Base-by-base conservation (phyloP, 2,113 vertebrate species). In the Pantherophis guttatus region DNA sequence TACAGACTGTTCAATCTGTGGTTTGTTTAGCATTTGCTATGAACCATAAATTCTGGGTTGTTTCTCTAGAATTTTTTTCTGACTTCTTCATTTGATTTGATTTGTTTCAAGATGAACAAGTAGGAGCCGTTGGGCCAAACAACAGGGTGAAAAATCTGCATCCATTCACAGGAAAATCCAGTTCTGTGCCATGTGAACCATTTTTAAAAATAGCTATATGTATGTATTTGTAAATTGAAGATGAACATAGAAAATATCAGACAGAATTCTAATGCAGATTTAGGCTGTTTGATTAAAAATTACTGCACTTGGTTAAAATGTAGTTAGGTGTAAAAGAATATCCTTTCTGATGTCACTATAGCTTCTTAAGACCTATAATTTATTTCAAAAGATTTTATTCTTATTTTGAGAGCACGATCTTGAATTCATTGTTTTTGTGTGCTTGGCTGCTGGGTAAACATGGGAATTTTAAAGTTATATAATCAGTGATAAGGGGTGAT, bases 301-400 rank as follows among this genome's bases (percentile, higher is more conserved):
- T 94, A 95, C 0, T 58, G 92, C 88, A 92, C 92, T 95, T 94
- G 94, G 90, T 88, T 93, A 88, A 96, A 96, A 95, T 95, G 95
- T 94, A 96, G 94, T 95, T 57, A 94, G 81, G 2, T 94, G 33
- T 88, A 81, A 75, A 92, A 94, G 13, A 75, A 88, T 24, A 86
- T 94, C 7, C 90, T 89, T 93, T 89, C 89, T 94, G 85, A 92
- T 91, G 91, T 89, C 95, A 92, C 86, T 92, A 53, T 53, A 94
- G 91, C 94, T 89, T 8, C 29, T 94, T 93, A 92, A 93, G 91
- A 89, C 33, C 93, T 86, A 94, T 93, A 91, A 96, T 96, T 94
- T 93, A 93, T 85, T 94, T 44, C 94, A 52, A 2, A 23, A 54
- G 19, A 29, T 44, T 21, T 58, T 44, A 86, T 81, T 81, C 33